phyloP scores from a whole-genome alignment of 2,113 vertebrate species.

The Hipposideros armiger region DNA sequence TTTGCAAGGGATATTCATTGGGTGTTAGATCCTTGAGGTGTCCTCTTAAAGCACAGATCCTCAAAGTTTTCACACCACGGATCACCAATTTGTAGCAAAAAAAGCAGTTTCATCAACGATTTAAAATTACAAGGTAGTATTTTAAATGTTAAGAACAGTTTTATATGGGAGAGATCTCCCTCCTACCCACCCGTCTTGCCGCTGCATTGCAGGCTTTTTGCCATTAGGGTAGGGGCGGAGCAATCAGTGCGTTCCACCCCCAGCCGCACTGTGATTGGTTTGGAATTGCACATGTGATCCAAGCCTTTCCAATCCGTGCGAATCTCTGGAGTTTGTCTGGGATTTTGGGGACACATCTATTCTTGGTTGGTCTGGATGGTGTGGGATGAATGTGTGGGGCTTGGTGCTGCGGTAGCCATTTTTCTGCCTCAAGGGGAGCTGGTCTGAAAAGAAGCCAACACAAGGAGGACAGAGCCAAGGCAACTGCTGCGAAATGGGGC shows the following conservation, averaged over 20 bases:
- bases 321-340: not conserved
- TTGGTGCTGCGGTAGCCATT: not conserved
- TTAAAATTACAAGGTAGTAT: conserved; percentile 18
- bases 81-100: not conserved
- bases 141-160: not conserved
- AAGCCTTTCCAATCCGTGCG: not conserved
- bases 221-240: not conserved
- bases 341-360: not conserved
- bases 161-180: not conserved
- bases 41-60: not conserved
- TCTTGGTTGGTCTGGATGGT: not conserved
- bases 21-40: not conserved
- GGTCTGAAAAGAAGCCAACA: conserved; percentile 15
- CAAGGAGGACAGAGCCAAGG: conserved; percentile 14
- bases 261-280: not conserved
- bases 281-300: not conserved
- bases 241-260: not conserved
- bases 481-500: conserved; percentile 24
- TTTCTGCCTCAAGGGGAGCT: not conserved
- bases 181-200: fast-evolving
- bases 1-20: not conserved
- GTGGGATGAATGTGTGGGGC: not conserved
- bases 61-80: not conserved
- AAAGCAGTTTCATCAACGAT: not conserved
- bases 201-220: not conserved